Evolutionary conservation across 2,797 vertebrate genomes (phyloP).

Genomic region (Lemur catta): DNA sequence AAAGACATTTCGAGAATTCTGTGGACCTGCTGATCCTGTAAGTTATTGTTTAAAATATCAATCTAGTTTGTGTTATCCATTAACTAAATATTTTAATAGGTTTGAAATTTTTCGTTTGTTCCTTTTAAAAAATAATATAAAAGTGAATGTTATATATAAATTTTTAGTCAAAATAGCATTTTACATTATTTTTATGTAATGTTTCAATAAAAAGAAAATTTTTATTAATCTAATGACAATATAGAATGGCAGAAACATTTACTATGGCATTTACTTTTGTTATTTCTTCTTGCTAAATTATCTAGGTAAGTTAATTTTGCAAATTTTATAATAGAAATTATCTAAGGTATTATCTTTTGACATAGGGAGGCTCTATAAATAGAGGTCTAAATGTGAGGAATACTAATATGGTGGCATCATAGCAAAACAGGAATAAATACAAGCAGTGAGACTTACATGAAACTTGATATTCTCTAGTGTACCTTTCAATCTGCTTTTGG

Average conservation of each 20-base stretch:
- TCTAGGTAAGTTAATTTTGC: background rate
- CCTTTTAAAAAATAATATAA: background rate
- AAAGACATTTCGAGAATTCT: constrained; percentile 93
- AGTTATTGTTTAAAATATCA: constrained; percentile 81
- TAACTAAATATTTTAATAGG: background rate
- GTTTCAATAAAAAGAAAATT: background rate
- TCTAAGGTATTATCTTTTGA: background rate
- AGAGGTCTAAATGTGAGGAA: background rate
- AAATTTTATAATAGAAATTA: background rate
- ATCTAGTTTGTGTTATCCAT: background rate
- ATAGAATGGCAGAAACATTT: background rate
- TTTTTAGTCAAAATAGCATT: background rate
- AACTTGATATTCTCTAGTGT: background rate
- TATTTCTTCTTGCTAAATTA: background rate
- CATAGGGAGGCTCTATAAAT: background rate
- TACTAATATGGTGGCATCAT: background rate
- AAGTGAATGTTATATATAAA: background rate
- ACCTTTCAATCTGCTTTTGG: background rate
- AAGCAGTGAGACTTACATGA: background rate
- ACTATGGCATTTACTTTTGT: background rate
- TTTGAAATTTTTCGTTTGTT: background rate
- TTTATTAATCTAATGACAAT: background rate
- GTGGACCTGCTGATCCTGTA: constrained; percentile 96
- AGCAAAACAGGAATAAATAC: background rate
- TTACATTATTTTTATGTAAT: background rate